Conservation (phyloP, 2,113 vertebrate species). For the Otus sunia region DNA sequence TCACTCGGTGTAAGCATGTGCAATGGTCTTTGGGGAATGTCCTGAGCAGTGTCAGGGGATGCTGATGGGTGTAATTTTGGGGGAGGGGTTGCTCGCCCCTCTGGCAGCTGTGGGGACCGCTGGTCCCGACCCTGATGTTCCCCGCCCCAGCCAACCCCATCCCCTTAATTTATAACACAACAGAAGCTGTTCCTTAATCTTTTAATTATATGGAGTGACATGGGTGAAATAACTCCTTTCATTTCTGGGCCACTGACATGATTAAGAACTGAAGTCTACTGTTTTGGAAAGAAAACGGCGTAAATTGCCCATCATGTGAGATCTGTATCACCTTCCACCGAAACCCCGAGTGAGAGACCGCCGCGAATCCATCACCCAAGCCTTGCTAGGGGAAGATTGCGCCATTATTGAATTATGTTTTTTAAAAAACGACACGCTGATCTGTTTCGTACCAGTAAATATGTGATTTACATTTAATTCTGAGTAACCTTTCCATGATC, state of each 20-base stretch:
- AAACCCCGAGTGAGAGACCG: accelerated
- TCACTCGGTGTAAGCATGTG: accelerated
- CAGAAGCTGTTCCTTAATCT: background rate
- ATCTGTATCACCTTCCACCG: background rate
- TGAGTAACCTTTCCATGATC: conserved; percentile 77
- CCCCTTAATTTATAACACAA: background rate
- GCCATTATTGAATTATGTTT: conserved; percentile 48
- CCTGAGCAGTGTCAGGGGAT: background rate
- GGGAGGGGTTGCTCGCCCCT: background rate
- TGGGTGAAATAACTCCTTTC: background rate
- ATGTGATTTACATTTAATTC: conserved; percentile 88
- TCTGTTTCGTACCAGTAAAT: conserved; percentile 82
- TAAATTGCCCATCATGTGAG: background rate
- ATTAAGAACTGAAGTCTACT: background rate
- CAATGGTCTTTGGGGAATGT: accelerated
- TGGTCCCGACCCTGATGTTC: background rate
- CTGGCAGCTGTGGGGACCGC: accelerated
- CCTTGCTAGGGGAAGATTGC: background rate
- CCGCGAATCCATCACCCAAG: background rate
- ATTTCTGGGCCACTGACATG: background rate
- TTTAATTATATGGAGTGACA: background rate
- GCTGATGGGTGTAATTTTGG: background rate
- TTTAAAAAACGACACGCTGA: conserved; percentile 66
- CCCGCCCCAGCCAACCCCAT: background rate
- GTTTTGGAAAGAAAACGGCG: background rate